Percentiles rank a stretch among this genome's conserved stretches.
phyloP scores from a whole-genome alignment of 2,888 invertebrate genomes.

The Caenorhabditis macrosperma region DNA sequence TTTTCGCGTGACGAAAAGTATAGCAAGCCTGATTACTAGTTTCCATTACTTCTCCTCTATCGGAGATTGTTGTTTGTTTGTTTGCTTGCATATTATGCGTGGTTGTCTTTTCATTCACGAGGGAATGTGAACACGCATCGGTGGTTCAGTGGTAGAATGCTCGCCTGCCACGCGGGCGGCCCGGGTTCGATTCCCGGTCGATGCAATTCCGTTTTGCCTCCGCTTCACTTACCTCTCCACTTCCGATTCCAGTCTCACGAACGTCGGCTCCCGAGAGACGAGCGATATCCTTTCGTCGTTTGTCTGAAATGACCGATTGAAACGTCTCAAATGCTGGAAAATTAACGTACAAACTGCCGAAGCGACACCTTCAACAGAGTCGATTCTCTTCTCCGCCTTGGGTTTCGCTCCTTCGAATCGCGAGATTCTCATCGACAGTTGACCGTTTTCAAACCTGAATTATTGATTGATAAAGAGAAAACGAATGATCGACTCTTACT shows the following conservation, averaged over 20 bases:
- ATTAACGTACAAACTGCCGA: conserved; percentile 76
- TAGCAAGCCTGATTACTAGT: not conserved
- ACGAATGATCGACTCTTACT: conserved; percentile 53
- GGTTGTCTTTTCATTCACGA: not conserved
- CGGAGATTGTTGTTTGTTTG: not conserved
- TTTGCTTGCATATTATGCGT: not conserved
- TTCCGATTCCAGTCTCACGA: conserved; percentile 79
- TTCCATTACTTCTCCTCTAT: not conserved
- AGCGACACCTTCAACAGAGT: conserved; percentile 78
- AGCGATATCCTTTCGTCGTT: conserved; percentile 79
- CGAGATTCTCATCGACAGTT: conserved; percentile 76
- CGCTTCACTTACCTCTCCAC: conserved; percentile 68
- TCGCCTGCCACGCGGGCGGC: conserved; percentile 77
- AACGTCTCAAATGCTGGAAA: conserved; percentile 6
- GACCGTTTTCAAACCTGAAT: conserved; percentile 67
- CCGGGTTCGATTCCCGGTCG: conserved; percentile 77
- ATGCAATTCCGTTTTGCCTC: conserved; percentile 62
- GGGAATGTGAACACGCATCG: conserved; percentile 54
- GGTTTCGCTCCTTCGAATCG: conserved; percentile 65
- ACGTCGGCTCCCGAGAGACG: conserved; percentile 77
- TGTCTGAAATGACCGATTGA: conserved; percentile 66
- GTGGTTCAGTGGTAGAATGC: conserved; percentile 76
- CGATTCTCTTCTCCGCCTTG: conserved; percentile 72
- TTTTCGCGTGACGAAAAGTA: conserved; percentile 4
- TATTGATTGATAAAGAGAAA: not conserved